Conservation (phyloP, 2,888 invertebrate species). For the Euspilapteryx auroguttella region DNA sequence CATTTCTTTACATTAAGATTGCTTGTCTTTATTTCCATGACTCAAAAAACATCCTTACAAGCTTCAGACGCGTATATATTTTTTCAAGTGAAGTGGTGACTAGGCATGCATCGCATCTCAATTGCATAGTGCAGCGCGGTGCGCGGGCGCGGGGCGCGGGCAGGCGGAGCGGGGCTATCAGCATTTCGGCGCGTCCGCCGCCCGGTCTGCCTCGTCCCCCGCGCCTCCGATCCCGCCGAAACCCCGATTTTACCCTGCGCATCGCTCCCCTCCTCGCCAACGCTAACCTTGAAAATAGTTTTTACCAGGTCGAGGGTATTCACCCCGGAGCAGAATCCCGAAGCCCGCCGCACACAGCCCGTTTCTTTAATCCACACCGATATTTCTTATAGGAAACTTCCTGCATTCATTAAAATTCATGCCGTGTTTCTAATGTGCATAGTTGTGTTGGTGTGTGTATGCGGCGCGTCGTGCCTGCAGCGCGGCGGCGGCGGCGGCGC, state of each 20-base stretch:
- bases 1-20: too few relatives aligned
- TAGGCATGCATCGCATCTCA: too few relatives aligned
- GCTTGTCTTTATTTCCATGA: too few relatives aligned
- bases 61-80: too few relatives aligned
- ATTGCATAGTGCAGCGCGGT: too few relatives aligned
- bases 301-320: conserved; percentile 59
- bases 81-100: too few relatives aligned
- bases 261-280: conserved; percentile 46
- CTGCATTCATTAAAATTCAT: conserved; percentile 16
- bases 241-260: conserved; percentile 45
- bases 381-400: conserved; percentile 37
- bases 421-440: conserved; percentile 26
- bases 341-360: conserved; percentile 37
- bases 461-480: too few relatives aligned
- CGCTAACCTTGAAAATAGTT: conserved; percentile 61
- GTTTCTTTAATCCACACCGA: conserved; percentile 17
- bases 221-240: conserved; percentile 16
- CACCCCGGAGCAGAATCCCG: conserved; percentile 58
- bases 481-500: too few relatives aligned
- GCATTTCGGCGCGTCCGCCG: conserved; percentile 55
- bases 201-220: conserved; percentile 11
- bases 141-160: conserved; percentile 1
- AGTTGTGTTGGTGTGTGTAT: too few relatives aligned
- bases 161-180: conserved; percentile 38
- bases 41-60: too few relatives aligned